Base-by-base conservation (phyloP, 92 coral and sea anemone species). In the Epizoanthus rinbou region DNA sequence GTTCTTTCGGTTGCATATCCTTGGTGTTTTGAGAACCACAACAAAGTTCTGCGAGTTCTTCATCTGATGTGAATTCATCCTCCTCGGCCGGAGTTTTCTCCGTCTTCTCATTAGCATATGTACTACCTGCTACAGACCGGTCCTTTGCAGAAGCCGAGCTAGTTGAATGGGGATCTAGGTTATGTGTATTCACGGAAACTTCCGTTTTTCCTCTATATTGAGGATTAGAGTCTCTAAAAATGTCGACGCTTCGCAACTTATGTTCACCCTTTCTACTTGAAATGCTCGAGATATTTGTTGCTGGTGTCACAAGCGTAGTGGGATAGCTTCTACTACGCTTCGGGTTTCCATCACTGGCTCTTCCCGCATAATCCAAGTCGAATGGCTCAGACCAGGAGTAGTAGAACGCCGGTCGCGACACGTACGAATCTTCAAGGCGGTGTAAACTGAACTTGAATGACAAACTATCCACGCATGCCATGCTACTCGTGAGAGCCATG, bases 341-440 rank as follows among this genome's bases (percentile, higher is more conserved):
- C 8, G 94, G 94, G 76, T 91, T 91, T 64, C 84, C 84, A 23
- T 80, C 81, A 18, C 82, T 78, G 9, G 87, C 70, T 50, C 70
- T 93, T 63, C 94, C 97, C 45, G 97, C 94, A 64, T 88, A 88
- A 80, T 93, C 94, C 74, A 93, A 89, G 79, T 91, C 90, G 80
- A 91, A 88, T 22, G 97, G 97, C 53, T 93, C 97, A 9, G 97
- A 91, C 97, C 97, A 93, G 66, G 97, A 93, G 82, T 74, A 93
- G 79, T 81, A 91, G 71, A 91, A 93, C 13, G 90, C 74, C 57
- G 92, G 91, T 59, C 88, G 86, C 24, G 86, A 69, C 39, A 85
- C 86, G 84, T 87, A 88, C 75, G 84, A 58, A 58, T 91, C 94
- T 65, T 93, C 97, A 50, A 93, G 86, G 24, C 92, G 89, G 57